A percentile compares a stretch with the other conserved stretches of the same genome.
phyloP scores from a whole-genome alignment of 2,113 vertebrate genomes.

The Okapia johnstoni region DNA sequence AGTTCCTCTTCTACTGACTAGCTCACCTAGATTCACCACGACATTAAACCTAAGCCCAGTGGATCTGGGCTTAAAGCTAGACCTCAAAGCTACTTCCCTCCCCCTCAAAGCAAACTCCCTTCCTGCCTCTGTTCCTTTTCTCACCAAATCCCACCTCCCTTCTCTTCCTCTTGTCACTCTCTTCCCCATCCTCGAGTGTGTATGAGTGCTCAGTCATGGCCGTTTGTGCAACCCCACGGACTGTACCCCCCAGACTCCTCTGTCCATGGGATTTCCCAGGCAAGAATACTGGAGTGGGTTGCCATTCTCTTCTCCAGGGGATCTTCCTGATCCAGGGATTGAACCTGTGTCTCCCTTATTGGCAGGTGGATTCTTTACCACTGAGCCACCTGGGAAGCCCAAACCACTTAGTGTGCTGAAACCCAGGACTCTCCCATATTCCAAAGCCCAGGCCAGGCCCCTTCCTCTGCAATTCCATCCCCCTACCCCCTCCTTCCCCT shows the following conservation, averaged over 20 bases:
- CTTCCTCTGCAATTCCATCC: background rate
- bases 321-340: background rate
- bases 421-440: background rate
- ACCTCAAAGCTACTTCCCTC: background rate
- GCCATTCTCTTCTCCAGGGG: background rate
- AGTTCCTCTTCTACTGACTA: background rate
- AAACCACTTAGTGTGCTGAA: background rate
- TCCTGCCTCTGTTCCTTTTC: background rate
- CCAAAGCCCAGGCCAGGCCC: background rate
- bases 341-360: background rate
- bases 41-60: background rate
- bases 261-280: background rate
- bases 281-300: background rate
- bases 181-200: accelerated
- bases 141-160: background rate
- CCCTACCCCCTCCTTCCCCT: accelerated
- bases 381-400: background rate
- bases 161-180: no score
- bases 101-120: background rate
- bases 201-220: background rate
- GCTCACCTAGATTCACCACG: accelerated
- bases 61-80: background rate
- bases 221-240: accelerated
- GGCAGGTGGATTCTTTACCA: background rate
- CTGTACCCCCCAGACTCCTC: background rate